These are phyloP conservation scores for Bembecia ichneumoniformis DNA, from an alignment of 2,888 invertebrate genomes.

Conservation along the genomic window DNA sequence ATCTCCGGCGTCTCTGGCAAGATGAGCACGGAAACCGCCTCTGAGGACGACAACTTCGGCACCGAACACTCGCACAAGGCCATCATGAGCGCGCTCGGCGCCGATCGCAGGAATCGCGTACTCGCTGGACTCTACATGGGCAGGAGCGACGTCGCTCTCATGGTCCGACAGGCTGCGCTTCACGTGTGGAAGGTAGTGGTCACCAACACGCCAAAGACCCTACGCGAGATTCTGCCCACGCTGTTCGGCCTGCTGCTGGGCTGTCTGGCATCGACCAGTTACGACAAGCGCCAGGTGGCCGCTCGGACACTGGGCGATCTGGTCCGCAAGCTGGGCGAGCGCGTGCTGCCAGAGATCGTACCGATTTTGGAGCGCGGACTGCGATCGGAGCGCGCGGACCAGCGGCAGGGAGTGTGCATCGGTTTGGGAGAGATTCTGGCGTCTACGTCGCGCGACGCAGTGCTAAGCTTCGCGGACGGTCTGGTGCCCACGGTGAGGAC, in stretches of 20 bases:
- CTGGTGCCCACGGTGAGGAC: slow-evolving; percentile 78
- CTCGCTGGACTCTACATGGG: slow-evolving; percentile 97
- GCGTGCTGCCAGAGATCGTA: slow-evolving; percentile 97
- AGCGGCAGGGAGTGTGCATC: slow-evolving; percentile 98
- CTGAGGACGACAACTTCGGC: slow-evolving; percentile 99
- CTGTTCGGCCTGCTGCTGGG: slow-evolving; percentile 92
- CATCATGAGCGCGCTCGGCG: slow-evolving; percentile 90
- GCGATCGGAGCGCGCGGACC: slow-evolving; percentile 91
- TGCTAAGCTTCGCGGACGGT: slow-evolving; percentile 76
- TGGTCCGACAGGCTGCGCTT: slow-evolving; percentile 97
- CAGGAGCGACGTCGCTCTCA: slow-evolving; percentile 94
- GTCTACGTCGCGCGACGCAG: slow-evolving; percentile 95
- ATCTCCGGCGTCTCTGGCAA: slow-evolving; percentile 98
- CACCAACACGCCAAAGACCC: slow-evolving; percentile 95
- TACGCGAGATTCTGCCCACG: slow-evolving; percentile 95
- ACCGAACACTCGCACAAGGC: slow-evolving; percentile 95
- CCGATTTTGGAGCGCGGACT: slow-evolving; percentile 96
- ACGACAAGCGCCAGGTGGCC: slow-evolving; percentile 96
- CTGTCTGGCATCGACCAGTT: slow-evolving; percentile 95
- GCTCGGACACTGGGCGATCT: slow-evolving; percentile 97
- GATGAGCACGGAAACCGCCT: slow-evolving; percentile 98
- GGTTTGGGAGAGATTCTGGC: slow-evolving; percentile 98
- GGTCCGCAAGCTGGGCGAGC: slow-evolving; percentile 96
- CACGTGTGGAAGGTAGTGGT: slow-evolving; percentile 99
- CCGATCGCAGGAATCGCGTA: slow-evolving; percentile 91